A percentile compares a stretch with the other conserved stretches of the same genome.
Evolutionary conservation across 2,113 vertebrate genomes (phyloP).

Genomic region (Notechis scutatus): DNA sequence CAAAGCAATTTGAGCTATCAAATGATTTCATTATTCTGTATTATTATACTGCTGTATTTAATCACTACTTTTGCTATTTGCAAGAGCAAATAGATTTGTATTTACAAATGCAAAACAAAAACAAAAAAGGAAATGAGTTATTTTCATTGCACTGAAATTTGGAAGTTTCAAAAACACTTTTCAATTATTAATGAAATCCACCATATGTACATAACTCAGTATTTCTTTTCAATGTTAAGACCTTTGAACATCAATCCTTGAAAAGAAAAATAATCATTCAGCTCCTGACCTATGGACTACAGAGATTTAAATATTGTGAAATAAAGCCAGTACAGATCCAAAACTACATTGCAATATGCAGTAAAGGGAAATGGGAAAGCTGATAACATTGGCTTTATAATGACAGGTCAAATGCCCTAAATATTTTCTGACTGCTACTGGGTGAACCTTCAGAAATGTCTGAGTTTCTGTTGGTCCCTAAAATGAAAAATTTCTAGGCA

Average conservation of each 20-base stretch:
- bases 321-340: background rate
- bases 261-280: constrained; percentile 24
- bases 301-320: background rate
- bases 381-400: background rate
- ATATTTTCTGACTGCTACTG: background rate
- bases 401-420: background rate
- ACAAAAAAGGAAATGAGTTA: background rate
- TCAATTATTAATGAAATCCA: constrained; percentile 6
- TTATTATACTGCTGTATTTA: background rate
- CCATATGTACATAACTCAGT: background rate
- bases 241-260: background rate
- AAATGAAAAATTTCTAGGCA: background rate
- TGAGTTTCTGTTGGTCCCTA: background rate
- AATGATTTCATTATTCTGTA: background rate
- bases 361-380: background rate
- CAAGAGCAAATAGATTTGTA: background rate
- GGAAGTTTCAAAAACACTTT: constrained; percentile 5
- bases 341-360: background rate
- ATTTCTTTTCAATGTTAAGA: background rate
- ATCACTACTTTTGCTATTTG: background rate
- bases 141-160: background rate
- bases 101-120: background rate
- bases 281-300: constrained; percentile 28
- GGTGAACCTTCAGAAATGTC: background rate
- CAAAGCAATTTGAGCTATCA: background rate